phyloP scores from a whole-genome alignment of 2,888 invertebrate species.

The Stenotaenia linearis region DNA sequence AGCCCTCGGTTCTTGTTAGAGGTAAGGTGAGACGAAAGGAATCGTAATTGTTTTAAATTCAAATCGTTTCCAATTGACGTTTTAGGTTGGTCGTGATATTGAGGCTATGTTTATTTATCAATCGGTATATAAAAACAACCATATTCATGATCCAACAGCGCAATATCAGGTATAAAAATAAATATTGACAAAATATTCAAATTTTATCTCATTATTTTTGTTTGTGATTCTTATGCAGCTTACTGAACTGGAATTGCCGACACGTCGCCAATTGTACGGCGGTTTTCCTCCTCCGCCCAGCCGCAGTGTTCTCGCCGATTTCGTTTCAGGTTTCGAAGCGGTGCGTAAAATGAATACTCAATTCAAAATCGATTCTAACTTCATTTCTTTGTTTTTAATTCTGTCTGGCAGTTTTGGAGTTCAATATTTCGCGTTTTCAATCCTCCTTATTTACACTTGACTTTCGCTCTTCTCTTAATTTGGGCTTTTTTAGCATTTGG shows the following conservation, averaged over 20 bases:
- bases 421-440: slow-evolving; percentile 63
- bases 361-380: not conserved
- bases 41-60: too few species aligned
- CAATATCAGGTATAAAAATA: slow-evolving; percentile 55
- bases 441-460: slow-evolving; percentile 58
- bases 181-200: not conserved
- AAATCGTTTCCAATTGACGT: too few species aligned
- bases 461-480: slow-evolving; percentile 57
- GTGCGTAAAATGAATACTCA: slow-evolving; percentile 41
- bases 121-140: slow-evolving; percentile 40
- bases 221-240: slow-evolving; percentile 48
- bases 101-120: slow-evolving; percentile 68
- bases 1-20: slow-evolving; percentile 37
- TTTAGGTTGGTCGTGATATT: slow-evolving; percentile 68
- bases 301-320: slow-evolving; percentile 51
- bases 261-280: slow-evolving; percentile 41
- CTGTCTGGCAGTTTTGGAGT: slow-evolving; percentile 59
- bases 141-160: slow-evolving; percentile 41
- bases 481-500: slow-evolving; percentile 56
- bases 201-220: not conserved
- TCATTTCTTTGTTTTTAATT: slow-evolving; percentile 44
- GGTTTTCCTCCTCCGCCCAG: slow-evolving; percentile 52
- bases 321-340: slow-evolving; percentile 51
- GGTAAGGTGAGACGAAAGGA: too few species aligned
- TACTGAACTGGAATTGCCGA: slow-evolving; percentile 64